A percentile compares a stretch with the other conserved stretches of the same genome.
phyloP scores from a whole-genome alignment of 2,888 invertebrate species.

The Ectropis crepuscularia region DNA sequence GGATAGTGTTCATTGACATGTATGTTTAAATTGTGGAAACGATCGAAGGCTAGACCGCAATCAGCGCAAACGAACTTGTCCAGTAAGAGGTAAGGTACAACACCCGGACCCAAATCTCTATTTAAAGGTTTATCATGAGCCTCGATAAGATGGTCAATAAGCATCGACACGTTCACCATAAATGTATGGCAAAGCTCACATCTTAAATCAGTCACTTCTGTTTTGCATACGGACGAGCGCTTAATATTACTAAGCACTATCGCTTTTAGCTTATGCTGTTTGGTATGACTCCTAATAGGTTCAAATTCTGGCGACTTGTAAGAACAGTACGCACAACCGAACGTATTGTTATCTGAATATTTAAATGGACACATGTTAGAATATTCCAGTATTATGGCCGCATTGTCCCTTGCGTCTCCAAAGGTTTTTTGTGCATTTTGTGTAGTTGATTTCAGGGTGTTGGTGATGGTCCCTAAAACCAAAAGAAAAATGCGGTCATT shows the following conservation, averaged over 20 bases:
- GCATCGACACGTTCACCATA: slow-evolving; percentile 51
- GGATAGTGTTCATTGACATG: slow-evolving; percentile 73
- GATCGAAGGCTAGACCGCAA: slow-evolving; percentile 61
- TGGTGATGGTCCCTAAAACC: slow-evolving; percentile 40
- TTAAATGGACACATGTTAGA: slow-evolving; percentile 15
- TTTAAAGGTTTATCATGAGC: slow-evolving; percentile 60
- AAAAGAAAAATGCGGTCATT: slow-evolving; percentile 39
- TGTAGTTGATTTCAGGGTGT: slow-evolving; percentile 2
- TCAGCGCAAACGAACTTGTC: slow-evolving; percentile 59
- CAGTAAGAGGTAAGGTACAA: slow-evolving; percentile 61
- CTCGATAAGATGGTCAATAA: slow-evolving; percentile 60
- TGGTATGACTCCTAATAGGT: slow-evolving; percentile 28
- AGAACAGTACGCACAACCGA: slow-evolving; percentile 67
- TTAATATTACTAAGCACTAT: neutral
- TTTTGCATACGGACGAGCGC: slow-evolving; percentile 49
- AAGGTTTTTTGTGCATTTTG: neutral
- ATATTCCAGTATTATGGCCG: slow-evolving; percentile 9
- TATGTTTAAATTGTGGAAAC: slow-evolving; percentile 66
- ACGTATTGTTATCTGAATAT: slow-evolving; percentile 53
- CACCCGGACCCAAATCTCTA: slow-evolving; percentile 57
- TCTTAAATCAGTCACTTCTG: slow-evolving; percentile 62
- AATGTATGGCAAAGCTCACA: slow-evolving; percentile 61
- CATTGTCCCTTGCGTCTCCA: slow-evolving; percentile 18
- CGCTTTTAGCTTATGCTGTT: slow-evolving; percentile 5
- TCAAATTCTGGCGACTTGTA: slow-evolving; percentile 63